These are phyloP conservation scores for Rhinophrynus dorsalis DNA, from an alignment of 2,797 vertebrate genomes.

Conservation along the genomic window DNA sequence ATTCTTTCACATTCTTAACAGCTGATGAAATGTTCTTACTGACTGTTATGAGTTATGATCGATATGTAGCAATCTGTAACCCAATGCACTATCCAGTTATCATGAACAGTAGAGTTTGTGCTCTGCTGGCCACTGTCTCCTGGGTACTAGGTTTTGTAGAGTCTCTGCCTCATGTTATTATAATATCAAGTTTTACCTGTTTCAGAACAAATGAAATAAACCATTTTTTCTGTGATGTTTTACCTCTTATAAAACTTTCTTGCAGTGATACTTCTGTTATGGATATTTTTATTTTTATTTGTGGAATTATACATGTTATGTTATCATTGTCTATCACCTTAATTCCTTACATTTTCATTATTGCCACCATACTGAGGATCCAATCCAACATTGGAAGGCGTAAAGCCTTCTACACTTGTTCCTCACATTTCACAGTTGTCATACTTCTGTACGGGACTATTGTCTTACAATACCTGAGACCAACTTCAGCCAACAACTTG, in stretches of 20 bases:
- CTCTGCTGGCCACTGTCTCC: slow-evolving; percentile 39
- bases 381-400: neutral
- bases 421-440: neutral
- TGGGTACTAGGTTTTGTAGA: slow-evolving; percentile 11
- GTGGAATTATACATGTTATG: neutral
- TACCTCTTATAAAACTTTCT: slow-evolving; percentile 28
- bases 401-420: slow-evolving; percentile 5
- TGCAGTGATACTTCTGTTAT: slow-evolving; percentile 26
- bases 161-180: slow-evolving; percentile 12
- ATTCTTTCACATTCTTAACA: slow-evolving; percentile 47
- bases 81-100: slow-evolving; percentile 45
- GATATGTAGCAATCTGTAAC: slow-evolving; percentile 43
- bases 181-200: slow-evolving; percentile 1
- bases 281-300: slow-evolving; percentile 17
- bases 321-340: neutral
- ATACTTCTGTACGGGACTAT: neutral
- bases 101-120: slow-evolving; percentile 45
- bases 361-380: neutral
- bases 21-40: slow-evolving; percentile 52
- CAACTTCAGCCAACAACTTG: neutral
- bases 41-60: slow-evolving; percentile 54
- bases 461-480: neutral
- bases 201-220: slow-evolving; percentile 10
- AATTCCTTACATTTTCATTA: neutral
- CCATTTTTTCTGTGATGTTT: slow-evolving; percentile 38